Conservation (phyloP, 2,113 vertebrate species). For the Delphinapterus leucas region DNA sequence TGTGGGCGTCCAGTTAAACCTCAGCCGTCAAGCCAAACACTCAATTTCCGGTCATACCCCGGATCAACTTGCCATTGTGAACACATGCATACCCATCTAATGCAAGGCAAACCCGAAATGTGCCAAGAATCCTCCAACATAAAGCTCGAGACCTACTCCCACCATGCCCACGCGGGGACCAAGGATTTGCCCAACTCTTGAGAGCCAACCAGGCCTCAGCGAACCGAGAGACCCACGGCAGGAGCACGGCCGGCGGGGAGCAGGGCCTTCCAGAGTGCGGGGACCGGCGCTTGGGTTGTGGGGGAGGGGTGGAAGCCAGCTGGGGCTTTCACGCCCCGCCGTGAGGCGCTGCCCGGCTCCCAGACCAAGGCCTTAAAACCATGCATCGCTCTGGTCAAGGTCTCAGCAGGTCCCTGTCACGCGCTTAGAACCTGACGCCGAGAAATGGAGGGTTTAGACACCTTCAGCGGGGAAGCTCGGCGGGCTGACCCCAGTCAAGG, state of each 20-base stretch:
- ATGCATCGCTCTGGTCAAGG: not conserved
- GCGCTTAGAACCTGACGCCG: not conserved
- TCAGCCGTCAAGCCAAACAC: not conserved
- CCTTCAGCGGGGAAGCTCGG: rapidly evolving
- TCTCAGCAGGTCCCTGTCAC: rapidly evolving
- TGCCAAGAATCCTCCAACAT: not conserved
- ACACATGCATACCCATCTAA: not conserved
- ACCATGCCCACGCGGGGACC: not conserved
- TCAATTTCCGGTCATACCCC: not conserved
- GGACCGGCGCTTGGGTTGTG: not conserved
- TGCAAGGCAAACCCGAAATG: not conserved
- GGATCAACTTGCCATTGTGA: not conserved
- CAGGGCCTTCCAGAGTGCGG: not conserved
- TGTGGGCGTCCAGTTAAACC: not conserved
- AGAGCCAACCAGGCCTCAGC: not conserved
- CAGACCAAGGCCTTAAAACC: no score
- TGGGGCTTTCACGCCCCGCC: no score
- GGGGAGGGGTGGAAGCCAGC: not conserved
- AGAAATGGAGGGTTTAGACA: not conserved
- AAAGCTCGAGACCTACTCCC: not conserved
- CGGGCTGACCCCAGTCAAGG: rapidly evolving
- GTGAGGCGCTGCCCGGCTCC: not conserved
- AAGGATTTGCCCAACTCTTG: not conserved
- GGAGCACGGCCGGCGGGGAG: not conserved
- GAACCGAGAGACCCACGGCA: not conserved